Conservation (phyloP, 2,113 vertebrate species). For the Lycaon pictus region DNA sequence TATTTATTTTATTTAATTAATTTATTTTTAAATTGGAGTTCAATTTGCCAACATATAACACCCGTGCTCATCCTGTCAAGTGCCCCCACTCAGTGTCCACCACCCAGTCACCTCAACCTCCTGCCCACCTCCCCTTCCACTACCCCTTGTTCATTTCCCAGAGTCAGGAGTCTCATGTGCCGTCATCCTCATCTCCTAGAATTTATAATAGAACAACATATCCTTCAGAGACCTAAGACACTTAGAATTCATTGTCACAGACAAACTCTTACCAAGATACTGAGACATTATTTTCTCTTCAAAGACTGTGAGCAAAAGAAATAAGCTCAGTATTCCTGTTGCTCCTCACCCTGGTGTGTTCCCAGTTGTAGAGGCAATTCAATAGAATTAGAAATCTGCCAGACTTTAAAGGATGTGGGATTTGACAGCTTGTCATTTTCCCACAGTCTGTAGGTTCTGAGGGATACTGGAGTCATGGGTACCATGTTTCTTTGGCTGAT, state of each 20-base stretch:
- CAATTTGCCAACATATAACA: too few relatives aligned
- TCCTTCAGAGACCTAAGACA: not conserved
- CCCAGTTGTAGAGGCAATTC: conserved; percentile 46
- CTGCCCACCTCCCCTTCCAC: too few relatives aligned
- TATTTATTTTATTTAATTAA: too few relatives aligned
- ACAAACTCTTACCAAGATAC: conserved; percentile 18
- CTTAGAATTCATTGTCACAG: conserved; percentile 11
- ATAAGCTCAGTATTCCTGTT: not conserved
- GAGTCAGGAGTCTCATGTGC: too few relatives aligned
- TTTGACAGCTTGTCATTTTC: conserved; percentile 66
- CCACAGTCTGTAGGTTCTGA: conserved; percentile 58
- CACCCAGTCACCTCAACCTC: too few relatives aligned
- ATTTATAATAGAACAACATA: conserved; percentile 18
- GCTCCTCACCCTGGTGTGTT: conserved; percentile 7
- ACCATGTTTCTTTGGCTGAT: conserved; percentile 55
- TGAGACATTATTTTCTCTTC: conserved; percentile 3
- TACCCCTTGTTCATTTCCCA: too few relatives aligned
- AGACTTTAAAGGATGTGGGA: conserved; percentile 70
- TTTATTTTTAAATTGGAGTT: too few relatives aligned
- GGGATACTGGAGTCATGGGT: conserved; percentile 26
- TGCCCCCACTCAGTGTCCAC: too few relatives aligned
- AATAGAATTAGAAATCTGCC: conserved; percentile 58
- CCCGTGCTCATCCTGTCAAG: too few relatives aligned
- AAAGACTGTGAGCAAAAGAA: conserved; percentile 35
- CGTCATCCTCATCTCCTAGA: not conserved